A percentile compares a stretch with the other conserved stretches of the same genome.
Conservation (phyloP, 2,888 invertebrate species). For the Andrena haemorrhoa region DNA sequence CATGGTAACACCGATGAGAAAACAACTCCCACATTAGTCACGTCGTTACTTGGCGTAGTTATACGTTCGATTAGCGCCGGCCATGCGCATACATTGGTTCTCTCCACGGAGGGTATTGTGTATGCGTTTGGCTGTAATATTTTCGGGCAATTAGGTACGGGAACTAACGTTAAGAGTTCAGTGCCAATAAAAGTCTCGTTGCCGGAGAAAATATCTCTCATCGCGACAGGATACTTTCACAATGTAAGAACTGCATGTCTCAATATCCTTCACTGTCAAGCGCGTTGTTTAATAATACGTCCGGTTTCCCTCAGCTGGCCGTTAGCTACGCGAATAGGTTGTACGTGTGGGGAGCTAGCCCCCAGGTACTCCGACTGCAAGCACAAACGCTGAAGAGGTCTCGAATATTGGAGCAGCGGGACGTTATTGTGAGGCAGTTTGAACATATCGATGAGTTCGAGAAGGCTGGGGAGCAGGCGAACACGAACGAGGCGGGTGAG, state of each 20-base stretch:
- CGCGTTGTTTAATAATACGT: neutral
- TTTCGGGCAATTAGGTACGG: constrained; percentile 92
- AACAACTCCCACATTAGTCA: constrained; percentile 77
- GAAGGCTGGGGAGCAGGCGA: constrained; percentile 36
- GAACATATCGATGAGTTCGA: constrained; percentile 62
- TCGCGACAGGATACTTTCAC: constrained; percentile 91
- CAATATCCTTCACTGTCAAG: neutral
- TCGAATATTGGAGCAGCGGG: constrained; percentile 86
- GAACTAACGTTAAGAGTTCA: constrained; percentile 87
- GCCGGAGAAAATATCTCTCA: constrained; percentile 86
- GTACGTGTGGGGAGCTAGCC: constrained; percentile 92
- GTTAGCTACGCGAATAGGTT: constrained; percentile 88
- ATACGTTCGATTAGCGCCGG: constrained; percentile 87
- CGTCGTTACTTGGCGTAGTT: constrained; percentile 81
- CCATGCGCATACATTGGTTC: constrained; percentile 90
- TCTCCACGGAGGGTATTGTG: constrained; percentile 90
- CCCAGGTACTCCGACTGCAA: constrained; percentile 89
- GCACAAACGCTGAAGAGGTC: constrained; percentile 88
- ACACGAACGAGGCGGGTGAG: constrained; percentile 29
- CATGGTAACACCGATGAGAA: constrained; percentile 92
- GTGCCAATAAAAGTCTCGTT: constrained; percentile 87
- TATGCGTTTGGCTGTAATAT: constrained; percentile 90
- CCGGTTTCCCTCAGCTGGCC: constrained; percentile 86
- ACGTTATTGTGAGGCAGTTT: constrained; percentile 83
- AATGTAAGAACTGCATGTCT: constrained; percentile 87